Evolutionary conservation across 2,888 invertebrate species (phyloP).

Genomic region (Galerucella nymphaeae): DNA sequence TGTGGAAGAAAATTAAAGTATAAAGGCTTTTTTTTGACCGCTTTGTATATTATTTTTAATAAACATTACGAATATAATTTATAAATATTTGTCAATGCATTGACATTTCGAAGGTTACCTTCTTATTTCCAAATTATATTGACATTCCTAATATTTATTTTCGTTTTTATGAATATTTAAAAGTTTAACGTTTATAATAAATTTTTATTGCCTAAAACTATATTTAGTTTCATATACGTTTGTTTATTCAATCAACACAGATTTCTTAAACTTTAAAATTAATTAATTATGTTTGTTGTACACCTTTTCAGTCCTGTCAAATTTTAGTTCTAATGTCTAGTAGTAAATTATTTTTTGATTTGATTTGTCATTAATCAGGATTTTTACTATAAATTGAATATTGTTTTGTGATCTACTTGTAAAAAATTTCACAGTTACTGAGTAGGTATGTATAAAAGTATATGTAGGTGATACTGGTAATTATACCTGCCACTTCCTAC

Average conservation of each 20-base stretch:
- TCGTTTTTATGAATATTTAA: neutral
- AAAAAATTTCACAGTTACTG: neutral
- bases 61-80: neutral
- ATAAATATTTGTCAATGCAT: neutral
- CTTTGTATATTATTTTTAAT: neutral
- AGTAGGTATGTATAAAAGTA: slow-evolving; percentile 1
- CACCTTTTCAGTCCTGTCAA: too few relatives aligned
- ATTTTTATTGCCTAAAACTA: neutral
- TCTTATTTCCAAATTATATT: neutral
- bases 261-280: neutral
- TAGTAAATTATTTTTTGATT: too few relatives aligned
- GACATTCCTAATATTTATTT: neutral
- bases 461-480: slow-evolving; percentile 6
- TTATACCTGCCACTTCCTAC: slow-evolving; percentile 4
- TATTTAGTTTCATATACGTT: neutral
- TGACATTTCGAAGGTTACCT: neutral
- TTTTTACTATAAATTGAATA: too few relatives aligned
- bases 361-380: too few relatives aligned
- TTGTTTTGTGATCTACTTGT: neutral
- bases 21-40: too few relatives aligned
- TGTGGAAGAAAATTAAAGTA: too few relatives aligned
- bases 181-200: neutral
- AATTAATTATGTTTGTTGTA: neutral
- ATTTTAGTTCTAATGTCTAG: too few relatives aligned
- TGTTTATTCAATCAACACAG: neutral